phyloP scores from a whole-genome alignment of 1,140 invertebrate species.

The Drosophila pseudoobscura region DNA sequence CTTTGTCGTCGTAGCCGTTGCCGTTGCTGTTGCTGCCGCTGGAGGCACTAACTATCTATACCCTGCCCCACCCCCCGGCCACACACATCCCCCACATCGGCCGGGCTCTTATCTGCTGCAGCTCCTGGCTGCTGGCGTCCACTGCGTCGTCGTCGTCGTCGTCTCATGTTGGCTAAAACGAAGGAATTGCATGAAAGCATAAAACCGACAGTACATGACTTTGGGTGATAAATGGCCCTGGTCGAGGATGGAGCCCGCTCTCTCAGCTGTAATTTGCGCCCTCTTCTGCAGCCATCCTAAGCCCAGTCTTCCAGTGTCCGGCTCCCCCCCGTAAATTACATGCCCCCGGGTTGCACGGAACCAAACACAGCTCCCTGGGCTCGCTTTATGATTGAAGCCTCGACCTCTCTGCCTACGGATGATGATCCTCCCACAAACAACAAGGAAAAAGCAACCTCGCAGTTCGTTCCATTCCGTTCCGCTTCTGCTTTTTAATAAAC shows the following conservation, averaged over 20 bases:
- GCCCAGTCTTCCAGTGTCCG: conserved; percentile 7
- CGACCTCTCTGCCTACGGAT: conserved; percentile 12
- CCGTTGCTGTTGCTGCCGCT: conserved; percentile 11
- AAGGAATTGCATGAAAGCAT: conserved; percentile 79
- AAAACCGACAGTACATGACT: conserved; percentile 81
- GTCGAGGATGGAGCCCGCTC: conserved; percentile 16
- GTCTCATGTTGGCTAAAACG: conserved; percentile 71
- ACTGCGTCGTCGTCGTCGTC: conserved; percentile 33
- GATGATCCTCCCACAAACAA: conserved; percentile 4
- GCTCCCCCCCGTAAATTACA: conserved; percentile 69
- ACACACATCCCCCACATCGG: not conserved
- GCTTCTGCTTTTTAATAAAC: conserved; percentile 74
- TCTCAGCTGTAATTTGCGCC: conserved; percentile 70
- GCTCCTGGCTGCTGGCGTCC: conserved; percentile 26
- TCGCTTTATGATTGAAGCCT: conserved; percentile 67
- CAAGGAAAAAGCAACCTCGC: no score
- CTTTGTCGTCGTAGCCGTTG: conserved; percentile 68
- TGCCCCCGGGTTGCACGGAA: conserved; percentile 32
- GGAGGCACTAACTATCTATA: conserved; percentile 45
- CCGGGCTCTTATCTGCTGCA: conserved; percentile 31
- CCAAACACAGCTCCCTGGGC: conserved; percentile 40
- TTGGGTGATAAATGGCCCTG: conserved; percentile 76
- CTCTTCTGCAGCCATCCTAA: conserved; percentile 26
- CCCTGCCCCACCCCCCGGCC: not conserved
- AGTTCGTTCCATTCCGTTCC: no score